Evolutionary conservation across 2,888 invertebrate species (phyloP), one percentile per base, ranked within the genome.

Genomic region (Noctua comes): DNA sequence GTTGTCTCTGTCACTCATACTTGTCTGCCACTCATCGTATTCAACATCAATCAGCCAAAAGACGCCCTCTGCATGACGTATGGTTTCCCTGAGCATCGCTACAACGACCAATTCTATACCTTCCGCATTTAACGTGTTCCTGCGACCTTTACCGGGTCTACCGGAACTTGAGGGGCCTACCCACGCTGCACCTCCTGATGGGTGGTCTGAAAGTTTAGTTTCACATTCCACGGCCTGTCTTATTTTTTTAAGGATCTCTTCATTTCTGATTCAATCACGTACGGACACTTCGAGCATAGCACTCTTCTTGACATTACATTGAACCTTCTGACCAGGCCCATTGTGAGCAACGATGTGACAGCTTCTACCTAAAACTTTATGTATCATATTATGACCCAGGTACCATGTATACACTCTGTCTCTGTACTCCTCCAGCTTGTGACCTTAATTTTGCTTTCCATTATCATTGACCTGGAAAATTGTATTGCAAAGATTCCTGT

Each of bases 391-490:
- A 40, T 31, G 21, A 16, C 40, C 2, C 11, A 7, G 4, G 16
- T 27, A 21, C 46, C 16, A 59, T n/a, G 40, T 65, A 2, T 65
- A 31, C 0, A 46, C 7, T 24, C 16, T 66, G 36, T 31, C 43
- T 31, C 48, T n/a, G 24, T 43, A 24, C 48, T 51, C 40, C 48
- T 59, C 57, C 27, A 68, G 68, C 62, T 69, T 72, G 54, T 73
- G 76, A 76, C 86, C 83, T 72, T 86, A 73, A 86, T 82, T 76
- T 86, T 76, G 59, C n/a, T 65, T 68, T 82, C 31, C 82, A 82
- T 86, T 86, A 84, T 51, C 78, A 79, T 59, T 77, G 74, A 66
- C 69, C 83, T 73, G 73, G 64, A 72, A 83, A 77, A 71, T 75
- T 59, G 43, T 80, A 79, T 84, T 70, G 70, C 68, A 69, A 68